phyloP scores from a whole-genome alignment of 2,797 vertebrate species.

The Myiothlypis chrysogaster region DNA sequence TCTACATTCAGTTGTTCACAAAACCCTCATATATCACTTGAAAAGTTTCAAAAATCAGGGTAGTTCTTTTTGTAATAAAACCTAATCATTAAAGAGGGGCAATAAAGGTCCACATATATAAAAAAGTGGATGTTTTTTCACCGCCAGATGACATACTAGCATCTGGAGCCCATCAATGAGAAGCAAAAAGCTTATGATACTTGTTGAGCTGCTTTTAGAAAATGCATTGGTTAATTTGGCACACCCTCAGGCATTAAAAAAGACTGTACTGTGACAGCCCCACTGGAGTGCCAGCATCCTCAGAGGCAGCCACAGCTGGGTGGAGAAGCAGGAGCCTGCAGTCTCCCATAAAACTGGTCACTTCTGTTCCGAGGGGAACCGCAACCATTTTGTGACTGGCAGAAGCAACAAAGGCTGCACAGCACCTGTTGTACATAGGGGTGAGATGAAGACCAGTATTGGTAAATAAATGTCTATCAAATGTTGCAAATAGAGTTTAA shows the following conservation, averaged over 20 bases:
- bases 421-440: not conserved
- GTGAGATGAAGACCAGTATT: not conserved
- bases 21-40: not conserved
- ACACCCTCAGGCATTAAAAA: not conserved
- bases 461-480: not conserved
- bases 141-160: not conserved
- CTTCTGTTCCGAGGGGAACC: not conserved
- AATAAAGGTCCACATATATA: not conserved
- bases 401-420: not conserved
- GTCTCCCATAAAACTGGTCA: not conserved
- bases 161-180: not conserved
- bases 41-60: not conserved
- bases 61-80: not conserved
- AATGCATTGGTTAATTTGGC: not conserved
- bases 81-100: not conserved
- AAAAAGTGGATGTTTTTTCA: not conserved
- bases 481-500: not conserved
- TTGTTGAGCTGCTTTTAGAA: not conserved
- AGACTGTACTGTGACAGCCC: not conserved
- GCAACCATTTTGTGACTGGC: not conserved
- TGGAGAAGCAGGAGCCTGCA: not conserved
- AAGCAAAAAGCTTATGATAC: not conserved
- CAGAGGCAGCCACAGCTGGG: not conserved
- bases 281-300: rapidly evolving
- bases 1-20: not conserved